phyloP scores from a whole-genome alignment of 1,140 invertebrate genomes.

The Bombus breviceps region DNA sequence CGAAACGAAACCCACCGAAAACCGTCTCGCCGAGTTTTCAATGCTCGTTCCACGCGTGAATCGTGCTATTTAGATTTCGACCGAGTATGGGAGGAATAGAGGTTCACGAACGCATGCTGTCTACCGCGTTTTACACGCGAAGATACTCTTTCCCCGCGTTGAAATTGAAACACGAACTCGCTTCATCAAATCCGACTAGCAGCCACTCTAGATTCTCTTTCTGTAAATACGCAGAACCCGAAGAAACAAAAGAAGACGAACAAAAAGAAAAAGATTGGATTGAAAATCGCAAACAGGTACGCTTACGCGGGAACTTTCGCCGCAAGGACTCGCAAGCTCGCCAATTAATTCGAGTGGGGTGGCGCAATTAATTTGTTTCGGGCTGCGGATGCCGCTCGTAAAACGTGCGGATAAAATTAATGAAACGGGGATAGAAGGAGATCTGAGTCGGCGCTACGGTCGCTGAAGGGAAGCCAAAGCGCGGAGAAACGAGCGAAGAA shows the following conservation, averaged over 20 bases:
- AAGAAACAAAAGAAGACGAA: neutral
- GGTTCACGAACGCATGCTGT: neutral
- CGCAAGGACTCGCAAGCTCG: constrained; percentile 51
- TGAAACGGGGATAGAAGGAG: constrained; percentile 61
- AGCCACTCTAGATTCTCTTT: neutral
- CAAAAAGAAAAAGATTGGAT: neutral
- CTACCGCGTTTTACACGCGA: neutral
- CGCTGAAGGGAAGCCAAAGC: constrained; percentile 43
- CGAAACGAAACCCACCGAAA: neutral
- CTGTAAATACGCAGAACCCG: neutral
- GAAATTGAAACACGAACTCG: neutral
- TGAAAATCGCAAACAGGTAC: constrained; percentile 7
- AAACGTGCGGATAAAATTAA: constrained; percentile 74
- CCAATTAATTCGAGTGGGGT: constrained; percentile 73
- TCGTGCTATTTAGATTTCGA: neutral
- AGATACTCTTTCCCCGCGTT: neutral
- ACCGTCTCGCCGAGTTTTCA: constrained; percentile 8
- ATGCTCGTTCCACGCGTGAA: neutral
- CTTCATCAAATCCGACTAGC: neutral
- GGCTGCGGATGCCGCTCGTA: constrained; percentile 71
- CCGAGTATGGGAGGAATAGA: neutral
- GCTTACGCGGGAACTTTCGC: constrained; percentile 29
- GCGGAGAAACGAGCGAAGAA: constrained; percentile 22
- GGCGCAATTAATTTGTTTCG: constrained; percentile 74
- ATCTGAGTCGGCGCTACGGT: constrained; percentile 37